Evolutionary conservation across 2,797 vertebrate genomes (phyloP), one percentile per base, ranked within the genome.

Genomic region (Tadarida brasiliensis): DNA sequence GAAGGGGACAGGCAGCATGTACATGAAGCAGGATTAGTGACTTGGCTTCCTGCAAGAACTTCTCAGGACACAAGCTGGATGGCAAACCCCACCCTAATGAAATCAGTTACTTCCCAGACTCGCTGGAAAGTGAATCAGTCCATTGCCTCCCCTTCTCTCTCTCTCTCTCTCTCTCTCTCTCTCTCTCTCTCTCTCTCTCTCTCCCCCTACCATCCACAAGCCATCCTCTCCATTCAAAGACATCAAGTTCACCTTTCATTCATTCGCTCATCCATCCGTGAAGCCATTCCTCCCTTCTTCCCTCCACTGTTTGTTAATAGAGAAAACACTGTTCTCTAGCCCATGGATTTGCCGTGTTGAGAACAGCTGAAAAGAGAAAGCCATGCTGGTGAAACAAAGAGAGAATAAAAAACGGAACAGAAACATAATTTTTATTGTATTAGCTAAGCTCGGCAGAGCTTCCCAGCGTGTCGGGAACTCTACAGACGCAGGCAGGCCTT

Each of bases 271-370:
- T 35, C 71, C 70, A n/a, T 51, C 39, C 11, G 26, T 15, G 28
- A 11, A 59, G 5, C 73, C 35, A 26, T 30, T 44, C 47, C 49
- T 33, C 30, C 44, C 68, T 74, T 51, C 28, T 1, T 7, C 65
- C 61, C 54, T 85, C 76, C 26, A 44, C 54, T 39, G 16, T 47
- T 30, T 90, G 59, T 51, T 74, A 51, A 26, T 2, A 67, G 51
- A 94, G 54, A 47, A 90, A 91, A 77, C 65, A 49, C 33, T 24
- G n/a, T 77, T 51, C 83, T 80, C 68, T 44, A 83, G 76, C 74
- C 44, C 76, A 33, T 11, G 35, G 57, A 49, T 87, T 51, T 39
- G 70, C 30, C 49, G 35, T 2, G 7, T 22, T 0, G 28, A 71
- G 14, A 47, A 54, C 35, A 56, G 11, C 30, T 28, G 22, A 74